phyloP scores from a whole-genome alignment of 1,140 invertebrate species.

The Palaemon carinicauda region DNA sequence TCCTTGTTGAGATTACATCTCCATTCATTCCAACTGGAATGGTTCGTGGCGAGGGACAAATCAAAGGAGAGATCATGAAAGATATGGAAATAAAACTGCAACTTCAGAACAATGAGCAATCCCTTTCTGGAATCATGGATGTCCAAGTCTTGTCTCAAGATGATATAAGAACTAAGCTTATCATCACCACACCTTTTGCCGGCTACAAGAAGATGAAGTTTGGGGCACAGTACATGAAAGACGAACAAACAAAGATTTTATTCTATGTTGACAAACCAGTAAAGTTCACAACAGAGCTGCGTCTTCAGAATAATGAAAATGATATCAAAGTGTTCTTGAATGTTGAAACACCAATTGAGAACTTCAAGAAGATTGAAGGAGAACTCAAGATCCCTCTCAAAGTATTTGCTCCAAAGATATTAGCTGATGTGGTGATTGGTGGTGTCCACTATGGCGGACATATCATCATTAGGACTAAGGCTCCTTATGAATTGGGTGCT shows the following conservation, averaged over 20 bases:
- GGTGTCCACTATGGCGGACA: background rate
- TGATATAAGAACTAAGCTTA: background rate
- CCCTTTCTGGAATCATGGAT: background rate
- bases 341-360: background rate
- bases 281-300: background rate
- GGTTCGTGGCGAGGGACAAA: background rate
- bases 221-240: background rate
- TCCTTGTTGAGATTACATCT: background rate
- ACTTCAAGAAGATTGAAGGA: background rate
- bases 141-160: background rate
- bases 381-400: background rate
- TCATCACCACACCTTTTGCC: background rate
- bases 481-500: background rate
- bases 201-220: background rate
- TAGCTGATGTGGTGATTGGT: background rate
- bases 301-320: background rate
- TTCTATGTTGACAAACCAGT: background rate
- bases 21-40: background rate
- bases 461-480: background rate
- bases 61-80: background rate
- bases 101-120: background rate
- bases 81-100: background rate
- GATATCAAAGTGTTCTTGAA: background rate
- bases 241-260: background rate
- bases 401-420: background rate